Conservation (phyloP, 1,140 invertebrate species). For the Brachionus plicatilis region DNA sequence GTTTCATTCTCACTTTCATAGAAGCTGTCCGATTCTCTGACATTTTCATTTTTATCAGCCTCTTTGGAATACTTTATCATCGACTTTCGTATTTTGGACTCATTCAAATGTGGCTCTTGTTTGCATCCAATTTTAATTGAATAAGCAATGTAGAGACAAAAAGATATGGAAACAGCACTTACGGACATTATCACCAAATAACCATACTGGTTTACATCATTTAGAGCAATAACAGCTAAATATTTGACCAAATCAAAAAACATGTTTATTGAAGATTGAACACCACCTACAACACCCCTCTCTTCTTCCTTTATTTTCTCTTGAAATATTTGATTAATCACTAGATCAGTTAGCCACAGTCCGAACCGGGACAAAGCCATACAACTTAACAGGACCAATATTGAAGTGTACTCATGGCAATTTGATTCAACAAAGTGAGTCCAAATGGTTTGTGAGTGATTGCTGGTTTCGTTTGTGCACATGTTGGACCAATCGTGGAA, state of each 20-base stretch:
- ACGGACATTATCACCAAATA: conserved; percentile 33
- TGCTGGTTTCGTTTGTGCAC: background rate
- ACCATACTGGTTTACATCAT: background rate
- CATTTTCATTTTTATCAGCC: background rate
- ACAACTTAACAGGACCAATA: background rate
- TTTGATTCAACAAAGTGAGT: background rate
- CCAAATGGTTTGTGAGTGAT: background rate
- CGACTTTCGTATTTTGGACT: background rate
- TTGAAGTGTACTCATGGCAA: background rate
- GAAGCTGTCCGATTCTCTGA: background rate
- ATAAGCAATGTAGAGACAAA: background rate
- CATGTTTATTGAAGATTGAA: conserved; percentile 31
- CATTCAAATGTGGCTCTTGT: background rate
- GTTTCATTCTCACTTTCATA: background rate
- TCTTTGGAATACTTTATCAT: background rate
- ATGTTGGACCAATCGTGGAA: background rate
- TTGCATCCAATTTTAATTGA: background rate
- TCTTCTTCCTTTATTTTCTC: background rate
- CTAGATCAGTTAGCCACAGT: conserved; percentile 38
- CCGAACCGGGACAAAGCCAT: conserved; percentile 38
- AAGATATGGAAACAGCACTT: background rate
- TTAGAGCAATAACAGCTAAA: background rate
- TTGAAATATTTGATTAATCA: conserved; percentile 36
- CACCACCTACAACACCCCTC: conserved; percentile 28
- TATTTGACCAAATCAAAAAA: conserved; percentile 35